phyloP scores from a whole-genome alignment of 2,113 vertebrate genomes.

The Coracopsis vasa region DNA sequence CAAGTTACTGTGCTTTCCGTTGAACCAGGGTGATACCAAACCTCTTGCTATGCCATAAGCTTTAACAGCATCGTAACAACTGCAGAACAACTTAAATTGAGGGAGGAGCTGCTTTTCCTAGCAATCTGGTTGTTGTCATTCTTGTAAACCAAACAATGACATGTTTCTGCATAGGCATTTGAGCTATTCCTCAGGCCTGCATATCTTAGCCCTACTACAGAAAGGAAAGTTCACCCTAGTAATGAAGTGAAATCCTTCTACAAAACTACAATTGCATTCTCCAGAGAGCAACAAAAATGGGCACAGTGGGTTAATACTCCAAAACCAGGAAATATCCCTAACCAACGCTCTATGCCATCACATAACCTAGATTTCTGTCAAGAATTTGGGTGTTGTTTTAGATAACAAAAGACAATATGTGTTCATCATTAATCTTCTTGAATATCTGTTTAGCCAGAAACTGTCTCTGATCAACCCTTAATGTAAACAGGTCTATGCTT shows the following conservation, averaged over 20 bases:
- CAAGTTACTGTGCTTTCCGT: not conserved
- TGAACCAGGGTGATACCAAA: not conserved
- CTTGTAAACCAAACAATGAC: not conserved
- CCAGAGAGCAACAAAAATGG: not conserved
- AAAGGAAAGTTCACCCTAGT: not conserved
- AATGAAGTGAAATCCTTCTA: not conserved
- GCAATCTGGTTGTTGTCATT: not conserved
- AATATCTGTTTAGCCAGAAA: slow-evolving; percentile 32
- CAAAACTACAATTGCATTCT: not conserved
- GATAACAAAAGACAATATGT: slow-evolving; percentile 41
- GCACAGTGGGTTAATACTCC: not conserved
- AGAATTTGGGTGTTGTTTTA: slow-evolving; percentile 36
- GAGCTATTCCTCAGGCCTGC: not conserved
- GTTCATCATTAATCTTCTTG: slow-evolving; percentile 18
- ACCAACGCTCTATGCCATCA: not conserved
- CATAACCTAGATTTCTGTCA: slow-evolving; percentile 17
- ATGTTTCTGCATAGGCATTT: not conserved
- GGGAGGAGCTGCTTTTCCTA: not conserved
- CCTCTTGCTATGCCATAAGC: not conserved
- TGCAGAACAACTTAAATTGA: not conserved
- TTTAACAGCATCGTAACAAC: not conserved
- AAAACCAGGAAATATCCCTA: not conserved
- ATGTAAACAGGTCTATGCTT: slow-evolving; percentile 25
- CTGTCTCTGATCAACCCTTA: slow-evolving; percentile 16
- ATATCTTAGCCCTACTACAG: not conserved